Base-by-base conservation (phyloP, 2,797 vertebrate species). In the Gadopsis bispinosus region DNA sequence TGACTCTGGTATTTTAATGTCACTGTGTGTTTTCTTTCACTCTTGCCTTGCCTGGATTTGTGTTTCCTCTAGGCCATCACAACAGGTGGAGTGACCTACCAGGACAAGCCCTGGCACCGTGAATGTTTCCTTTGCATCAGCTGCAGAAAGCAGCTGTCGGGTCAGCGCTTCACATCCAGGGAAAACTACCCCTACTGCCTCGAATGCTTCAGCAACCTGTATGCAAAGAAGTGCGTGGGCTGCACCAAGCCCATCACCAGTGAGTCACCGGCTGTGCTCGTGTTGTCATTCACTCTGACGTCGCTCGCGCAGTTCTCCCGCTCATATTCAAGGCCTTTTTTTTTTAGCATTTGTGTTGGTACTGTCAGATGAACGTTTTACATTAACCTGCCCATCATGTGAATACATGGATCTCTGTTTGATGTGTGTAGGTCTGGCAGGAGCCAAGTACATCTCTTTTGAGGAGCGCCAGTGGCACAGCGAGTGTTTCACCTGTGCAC, bases 391-490 rank as follows among this genome's bases (percentile, higher is more conserved):
- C 7, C 11, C 1, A 7, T 67, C 29, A 31, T 56, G 13, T 60
- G 8, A 77, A 65, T n/a, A 10, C 37, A 22, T 55, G 19, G n/a
- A 12, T 83, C 4, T 75, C 0, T 86, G 58, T 71, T 62, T 78
- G 41, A 56, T 86, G 62, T 77, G 13, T 62, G n/a, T 84, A 99
- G 98, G 96, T 93, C 94, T 97, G 1, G 96, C 95, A 33, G 96
- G 95, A 55, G 95, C 95, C 50, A 98, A 98, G 92, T 99, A 98
- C 81, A 92, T 99, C 89, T 98, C 97, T 1, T 99, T 98, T 75
- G 98, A 99, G 92, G 97, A 98, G 53, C 96, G 93, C 3, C 98
- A 99, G 88, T 99, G 98, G 98, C 98, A 99, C 53, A 96, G 95
- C 3, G 97, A 99, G 82, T 99, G 98, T 62, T 99, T 99, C 86